Conservation (phyloP, 2,113 vertebrate genomes). For the Symphodus melops region DNA sequence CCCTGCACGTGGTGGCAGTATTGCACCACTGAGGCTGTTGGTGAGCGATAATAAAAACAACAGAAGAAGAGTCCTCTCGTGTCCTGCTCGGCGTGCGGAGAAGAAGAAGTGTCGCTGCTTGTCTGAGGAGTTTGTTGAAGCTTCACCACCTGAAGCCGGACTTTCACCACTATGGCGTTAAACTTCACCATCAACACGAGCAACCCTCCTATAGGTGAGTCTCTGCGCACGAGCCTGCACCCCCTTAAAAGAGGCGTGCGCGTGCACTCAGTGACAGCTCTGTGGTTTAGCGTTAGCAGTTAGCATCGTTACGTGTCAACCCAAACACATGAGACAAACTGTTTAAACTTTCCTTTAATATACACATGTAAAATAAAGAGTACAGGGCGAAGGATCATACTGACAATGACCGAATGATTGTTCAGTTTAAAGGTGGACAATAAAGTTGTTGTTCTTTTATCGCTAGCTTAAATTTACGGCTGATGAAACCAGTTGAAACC, state of each 20-base stretch:
- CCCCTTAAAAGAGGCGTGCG: neutral
- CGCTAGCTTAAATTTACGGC: no score
- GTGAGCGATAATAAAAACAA: neutral
- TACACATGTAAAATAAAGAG: neutral
- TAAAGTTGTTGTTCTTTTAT: no score
- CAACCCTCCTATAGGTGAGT: constrained; percentile 82
- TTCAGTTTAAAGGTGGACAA: no score
- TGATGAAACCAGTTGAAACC: no score
- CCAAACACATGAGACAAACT: neutral
- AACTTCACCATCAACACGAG: constrained; percentile 79
- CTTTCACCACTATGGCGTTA: constrained; percentile 77
- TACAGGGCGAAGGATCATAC: neutral
- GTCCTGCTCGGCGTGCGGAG: neutral
- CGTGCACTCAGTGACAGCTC: constrained; percentile 26
- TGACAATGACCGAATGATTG: neutral
- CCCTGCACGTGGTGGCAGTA: constrained; percentile 8
- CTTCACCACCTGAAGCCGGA: neutral
- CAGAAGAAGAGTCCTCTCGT: neutral
- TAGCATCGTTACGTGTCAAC: constrained; percentile 21
- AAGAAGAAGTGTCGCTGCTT: neutral
- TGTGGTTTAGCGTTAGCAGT: neutral
- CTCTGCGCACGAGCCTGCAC: no score
- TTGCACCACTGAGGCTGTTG: neutral
- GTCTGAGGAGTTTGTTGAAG: neutral
- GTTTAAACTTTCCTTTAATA: neutral